Evolutionary conservation across 2,797 vertebrate species (phyloP).

Genomic region (Trachops cirrhosus): DNA sequence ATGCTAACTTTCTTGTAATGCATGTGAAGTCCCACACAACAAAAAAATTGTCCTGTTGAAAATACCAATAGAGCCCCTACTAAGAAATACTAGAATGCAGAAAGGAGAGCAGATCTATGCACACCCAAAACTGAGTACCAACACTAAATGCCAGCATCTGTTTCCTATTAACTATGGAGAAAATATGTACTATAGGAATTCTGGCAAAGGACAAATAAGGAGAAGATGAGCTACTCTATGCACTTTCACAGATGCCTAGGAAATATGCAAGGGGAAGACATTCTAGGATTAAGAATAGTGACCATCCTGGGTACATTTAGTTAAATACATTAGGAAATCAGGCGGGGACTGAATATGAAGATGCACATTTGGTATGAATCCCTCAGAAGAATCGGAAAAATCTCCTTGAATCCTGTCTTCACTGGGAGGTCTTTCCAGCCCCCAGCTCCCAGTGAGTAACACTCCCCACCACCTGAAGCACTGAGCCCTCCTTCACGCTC

Average conservation of each 20-base stretch:
- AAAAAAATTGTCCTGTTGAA: slow-evolving; percentile 10
- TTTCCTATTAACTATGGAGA: slow-evolving; percentile 35
- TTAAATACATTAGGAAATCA: neutral
- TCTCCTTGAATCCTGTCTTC: neutral
- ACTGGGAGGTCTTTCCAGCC: neutral
- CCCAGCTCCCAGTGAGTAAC: neutral
- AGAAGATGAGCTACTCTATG: neutral
- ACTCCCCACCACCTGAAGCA: neutral
- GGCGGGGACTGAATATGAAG: neutral
- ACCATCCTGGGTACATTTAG: neutral
- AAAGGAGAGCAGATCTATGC: neutral
- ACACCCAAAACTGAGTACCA: neutral
- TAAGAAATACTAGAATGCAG: slow-evolving; percentile 9
- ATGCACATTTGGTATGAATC: neutral
- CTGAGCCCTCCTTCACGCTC: neutral
- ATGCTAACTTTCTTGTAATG: neutral
- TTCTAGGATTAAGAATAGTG: neutral
- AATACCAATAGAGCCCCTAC: neutral
- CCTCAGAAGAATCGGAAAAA: neutral
- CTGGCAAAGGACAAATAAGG: slow-evolving; percentile 3
- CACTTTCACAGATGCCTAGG: slow-evolving; percentile 1
- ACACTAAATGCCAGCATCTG: slow-evolving; percentile 22
- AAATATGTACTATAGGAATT: slow-evolving; percentile 23
- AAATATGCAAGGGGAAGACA: neutral
- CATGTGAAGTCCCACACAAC: neutral